Evolutionary conservation across 2,113 vertebrate genomes (phyloP), one percentile per base, ranked within the genome.

Genomic region (Phalacrocorax pelagicus): DNA sequence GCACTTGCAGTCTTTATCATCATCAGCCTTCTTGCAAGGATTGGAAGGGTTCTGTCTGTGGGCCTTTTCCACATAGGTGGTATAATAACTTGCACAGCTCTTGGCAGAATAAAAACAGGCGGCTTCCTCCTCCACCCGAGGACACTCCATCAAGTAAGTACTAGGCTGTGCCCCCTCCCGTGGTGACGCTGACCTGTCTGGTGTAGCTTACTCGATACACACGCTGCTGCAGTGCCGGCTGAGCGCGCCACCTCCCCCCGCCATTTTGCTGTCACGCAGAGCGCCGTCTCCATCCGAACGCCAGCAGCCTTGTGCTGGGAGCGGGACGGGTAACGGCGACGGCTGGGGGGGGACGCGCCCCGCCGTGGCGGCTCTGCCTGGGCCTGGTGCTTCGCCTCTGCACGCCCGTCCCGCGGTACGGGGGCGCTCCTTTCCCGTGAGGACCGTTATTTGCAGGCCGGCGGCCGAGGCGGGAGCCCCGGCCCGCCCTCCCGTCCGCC

Each of bases 91-190:
- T 20, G 58, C 30, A 3, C 3, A 38, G 78, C 22, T 15, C 9
- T 11, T 9, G 55, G 69, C 32, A 27, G 58, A 13, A 5, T 5
- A 4, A 38, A 13, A 36, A 3, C 24, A 23, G 59, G 0, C 15
- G 3, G 11, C 13, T 6, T 49, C 14, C 46, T 44, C 6, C 19
- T 17, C 8, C 52, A 4, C 27, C n/a, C 4, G 7, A 21, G 62
- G 51, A 7, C n/a, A 0, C 30, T 2, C 3, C 49, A 2, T 2
- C n/a, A 5, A 22, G 70, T 13, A 10, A 15, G 67, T 4, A 0
- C 62, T 1, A 5, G 27, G 1, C n/a, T 11, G 30, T 5, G 19
- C 20, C 34, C 14, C 1, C 66, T 2, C 44, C 44, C 44, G 47
- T 0, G 30, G 19, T 5, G 86, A 0, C 83, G 4, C 3, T 1